Evolutionary conservation across 2,797 vertebrate species (phyloP).

Genomic region (Heliangelus exortis): DNA sequence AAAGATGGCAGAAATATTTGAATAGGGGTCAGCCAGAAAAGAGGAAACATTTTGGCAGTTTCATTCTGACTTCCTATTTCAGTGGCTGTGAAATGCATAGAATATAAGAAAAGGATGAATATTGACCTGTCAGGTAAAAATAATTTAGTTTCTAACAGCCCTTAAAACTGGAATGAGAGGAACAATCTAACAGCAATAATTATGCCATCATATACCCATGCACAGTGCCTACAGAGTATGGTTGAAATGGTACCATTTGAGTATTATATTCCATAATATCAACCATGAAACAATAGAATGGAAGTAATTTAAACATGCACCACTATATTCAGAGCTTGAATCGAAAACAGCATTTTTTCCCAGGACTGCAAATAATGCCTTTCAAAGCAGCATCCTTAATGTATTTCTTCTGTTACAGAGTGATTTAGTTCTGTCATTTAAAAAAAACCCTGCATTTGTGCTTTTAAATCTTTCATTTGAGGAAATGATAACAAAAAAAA

Average conservation of each 20-base stretch:
- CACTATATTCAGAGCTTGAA: background rate
- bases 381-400: background rate
- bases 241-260: background rate
- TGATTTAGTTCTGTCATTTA: constrained; percentile 1
- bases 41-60: background rate
- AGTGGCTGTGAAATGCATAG: background rate
- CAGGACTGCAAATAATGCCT: background rate
- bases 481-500: background rate
- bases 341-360: background rate
- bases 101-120: background rate
- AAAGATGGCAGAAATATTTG: background rate
- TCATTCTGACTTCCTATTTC: background rate
- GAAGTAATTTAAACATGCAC: background rate
- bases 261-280: background rate
- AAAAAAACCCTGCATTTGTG: background rate
- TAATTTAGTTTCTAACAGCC: background rate
- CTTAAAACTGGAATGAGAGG: background rate
- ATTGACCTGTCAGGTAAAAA: background rate
- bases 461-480: background rate
- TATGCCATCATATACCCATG: background rate
- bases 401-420: background rate
- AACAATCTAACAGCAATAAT: background rate
- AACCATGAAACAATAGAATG: background rate
- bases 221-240: background rate
- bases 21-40: background rate